phyloP scores from a whole-genome alignment of 2,113 vertebrate genomes.

The Ceyx margarethae region DNA sequence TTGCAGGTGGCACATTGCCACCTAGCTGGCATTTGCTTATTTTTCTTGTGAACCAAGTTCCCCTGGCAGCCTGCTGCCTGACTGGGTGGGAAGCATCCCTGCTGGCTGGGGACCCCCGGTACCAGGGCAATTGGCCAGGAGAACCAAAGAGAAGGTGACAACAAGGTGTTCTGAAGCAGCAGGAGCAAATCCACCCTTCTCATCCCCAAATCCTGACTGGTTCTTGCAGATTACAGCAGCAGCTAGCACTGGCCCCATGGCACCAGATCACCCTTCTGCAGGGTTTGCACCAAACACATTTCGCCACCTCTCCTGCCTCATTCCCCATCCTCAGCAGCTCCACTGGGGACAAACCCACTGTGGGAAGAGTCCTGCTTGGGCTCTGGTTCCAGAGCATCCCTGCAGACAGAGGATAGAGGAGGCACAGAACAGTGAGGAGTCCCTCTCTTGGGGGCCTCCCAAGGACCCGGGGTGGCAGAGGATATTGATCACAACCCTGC shows the following conservation, averaged over 20 bases:
- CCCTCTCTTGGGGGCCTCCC: neutral
- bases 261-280: neutral
- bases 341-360: fast-evolving
- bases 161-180: fast-evolving
- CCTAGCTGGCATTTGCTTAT: slow-evolving; percentile 46
- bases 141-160: neutral
- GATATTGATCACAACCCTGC: neutral
- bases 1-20: slow-evolving; percentile 46
- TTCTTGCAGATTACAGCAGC: neutral
- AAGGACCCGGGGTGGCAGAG: neutral
- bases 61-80: neutral
- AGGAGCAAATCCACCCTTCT: fast-evolving
- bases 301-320: neutral
- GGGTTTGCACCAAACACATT: neutral
- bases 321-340: neutral
- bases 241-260: fast-evolving
- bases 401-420: neutral
- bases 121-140: neutral
- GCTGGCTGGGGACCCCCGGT: neutral
- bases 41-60: neutral
- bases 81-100: neutral
- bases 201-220: neutral
- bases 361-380: neutral
- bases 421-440: neutral
- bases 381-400: neutral